Base-by-base conservation (phyloP, 2,113 vertebrate species). In the Barnardius zonarius region DNA sequence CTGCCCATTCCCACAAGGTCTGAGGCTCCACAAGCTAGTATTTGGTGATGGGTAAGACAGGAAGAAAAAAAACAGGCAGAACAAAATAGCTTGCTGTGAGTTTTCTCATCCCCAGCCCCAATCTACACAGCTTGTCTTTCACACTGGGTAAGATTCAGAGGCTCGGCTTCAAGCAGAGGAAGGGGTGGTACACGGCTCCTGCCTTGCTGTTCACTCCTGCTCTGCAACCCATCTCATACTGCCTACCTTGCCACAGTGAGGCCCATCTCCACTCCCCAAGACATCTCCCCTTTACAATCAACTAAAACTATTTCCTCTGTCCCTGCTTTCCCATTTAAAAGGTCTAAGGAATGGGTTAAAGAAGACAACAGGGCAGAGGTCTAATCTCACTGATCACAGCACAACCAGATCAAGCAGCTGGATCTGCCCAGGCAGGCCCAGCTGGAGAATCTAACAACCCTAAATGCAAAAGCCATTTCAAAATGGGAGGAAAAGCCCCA, bases 21-120 rank as follows among this genome's bases (percentile, higher is more conserved):
- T 10, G 24, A 33, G 33, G 43, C 62, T 31, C 78, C 88, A n/a
- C 25, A 20, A 7, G 44, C 6, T 2, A 13, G 2, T 48, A 5
- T 1, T 7, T 49, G 48, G 24, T 13, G n/a, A 72, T 0, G 23
- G 75, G 15, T 1, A 1, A 39, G 48, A 18, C 48, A 72, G 35
- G 4, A 22, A 39, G 17, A 23, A 63, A 48, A 46, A 57, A 78
- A 37, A 2, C 12, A 89, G 43, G 67, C 91, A 75, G 68, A 78
- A 68, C 4, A 4, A 10, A 95, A 55, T 3, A 79, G 39, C 25
- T 76, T 22, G 39, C 43, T 48, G 67, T n/a, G 67, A 88, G 63
- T 51, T 54, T 35, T 80, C 52, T 90, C 48, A 49, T 48, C 27
- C 39, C 52, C 44, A 79, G 22, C 41, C 52, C 2, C 0, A 10